Percentiles rank a stretch among this genome's conserved stretches.
These are phyloP conservation scores for Carollia perspicillata DNA, from an alignment of 2,113 vertebrate genomes.

Conservation along the genomic window DNA sequence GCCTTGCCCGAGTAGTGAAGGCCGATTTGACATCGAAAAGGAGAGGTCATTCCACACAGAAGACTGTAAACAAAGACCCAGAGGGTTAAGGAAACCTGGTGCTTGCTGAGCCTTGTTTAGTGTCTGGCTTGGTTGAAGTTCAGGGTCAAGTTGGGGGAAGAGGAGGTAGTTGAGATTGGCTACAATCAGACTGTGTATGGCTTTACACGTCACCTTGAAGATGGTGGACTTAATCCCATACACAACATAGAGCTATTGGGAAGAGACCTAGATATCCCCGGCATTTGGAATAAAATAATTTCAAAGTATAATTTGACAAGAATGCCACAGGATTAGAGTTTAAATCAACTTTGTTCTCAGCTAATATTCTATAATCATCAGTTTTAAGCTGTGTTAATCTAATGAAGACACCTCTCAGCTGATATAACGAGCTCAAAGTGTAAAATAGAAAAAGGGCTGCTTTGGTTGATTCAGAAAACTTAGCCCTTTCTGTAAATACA, in stretches of 20 bases:
- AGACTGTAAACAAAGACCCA: not conserved
- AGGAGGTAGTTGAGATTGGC: not conserved
- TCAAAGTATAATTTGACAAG: not conserved
- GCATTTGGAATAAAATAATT: not conserved
- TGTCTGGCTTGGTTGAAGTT: not conserved
- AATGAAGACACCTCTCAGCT: not conserved
- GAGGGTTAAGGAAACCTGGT: not conserved
- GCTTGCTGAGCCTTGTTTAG: not conserved
- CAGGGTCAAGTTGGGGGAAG: not conserved
- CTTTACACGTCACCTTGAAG: not conserved
- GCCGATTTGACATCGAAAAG: not conserved
- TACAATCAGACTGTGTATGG: not conserved
- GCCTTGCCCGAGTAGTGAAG: not conserved
- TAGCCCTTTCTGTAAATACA: not conserved
- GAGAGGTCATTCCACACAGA: not conserved
- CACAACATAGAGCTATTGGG: not conserved
- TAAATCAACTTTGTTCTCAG: not conserved
- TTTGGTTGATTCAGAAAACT: not conserved
- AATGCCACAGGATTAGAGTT: not conserved
- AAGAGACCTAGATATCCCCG: not conserved
- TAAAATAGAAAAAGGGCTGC: not conserved
- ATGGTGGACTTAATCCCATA: not conserved
- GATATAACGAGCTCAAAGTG: no score
- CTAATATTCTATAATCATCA: not conserved
- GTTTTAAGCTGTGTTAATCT: not conserved